These are phyloP conservation scores for Rhinogobio ventralis DNA, from an alignment of 2,797 vertebrate genomes.

Conservation along the genomic window DNA sequence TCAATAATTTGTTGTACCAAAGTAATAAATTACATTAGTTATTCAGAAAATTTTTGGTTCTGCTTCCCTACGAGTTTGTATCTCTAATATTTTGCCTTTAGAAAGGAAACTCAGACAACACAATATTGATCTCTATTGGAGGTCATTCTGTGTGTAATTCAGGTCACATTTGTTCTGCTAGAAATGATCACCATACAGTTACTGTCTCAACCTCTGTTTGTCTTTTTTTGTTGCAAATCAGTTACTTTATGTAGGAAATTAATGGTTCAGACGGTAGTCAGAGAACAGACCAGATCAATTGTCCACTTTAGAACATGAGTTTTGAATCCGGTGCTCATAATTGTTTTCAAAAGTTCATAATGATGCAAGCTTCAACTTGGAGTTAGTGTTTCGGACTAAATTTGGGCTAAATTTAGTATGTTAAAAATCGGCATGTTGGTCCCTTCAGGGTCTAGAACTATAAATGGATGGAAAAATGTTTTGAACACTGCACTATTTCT, in stretches of 20 bases:
- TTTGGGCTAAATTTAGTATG: background rate
- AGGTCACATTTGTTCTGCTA: conserved; percentile 45
- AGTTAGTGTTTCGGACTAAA: background rate
- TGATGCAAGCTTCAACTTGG: background rate
- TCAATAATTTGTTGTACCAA: background rate
- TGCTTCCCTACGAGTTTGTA: background rate
- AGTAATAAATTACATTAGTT: background rate
- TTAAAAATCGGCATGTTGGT: conserved; percentile 33
- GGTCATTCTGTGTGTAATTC: conserved; percentile 39
- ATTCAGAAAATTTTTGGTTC: background rate
- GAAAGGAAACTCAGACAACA: conserved; percentile 26
- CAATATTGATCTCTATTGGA: conserved; percentile 66
- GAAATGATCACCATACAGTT: conserved; percentile 38
- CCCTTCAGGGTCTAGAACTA: background rate
- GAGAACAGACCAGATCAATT: background rate
- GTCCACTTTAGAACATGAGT: background rate
- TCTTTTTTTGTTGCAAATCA: background rate
- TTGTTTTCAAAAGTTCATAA: background rate
- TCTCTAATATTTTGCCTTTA: background rate
- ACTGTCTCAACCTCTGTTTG: background rate
- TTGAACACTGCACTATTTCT: background rate
- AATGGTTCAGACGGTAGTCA: background rate
- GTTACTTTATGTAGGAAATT: background rate
- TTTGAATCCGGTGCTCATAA: background rate
- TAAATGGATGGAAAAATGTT: background rate